Evolutionary conservation across 2,797 vertebrate species (phyloP), one percentile per base, ranked within the genome.

Genomic region (Tympanoctomys barrerae): DNA sequence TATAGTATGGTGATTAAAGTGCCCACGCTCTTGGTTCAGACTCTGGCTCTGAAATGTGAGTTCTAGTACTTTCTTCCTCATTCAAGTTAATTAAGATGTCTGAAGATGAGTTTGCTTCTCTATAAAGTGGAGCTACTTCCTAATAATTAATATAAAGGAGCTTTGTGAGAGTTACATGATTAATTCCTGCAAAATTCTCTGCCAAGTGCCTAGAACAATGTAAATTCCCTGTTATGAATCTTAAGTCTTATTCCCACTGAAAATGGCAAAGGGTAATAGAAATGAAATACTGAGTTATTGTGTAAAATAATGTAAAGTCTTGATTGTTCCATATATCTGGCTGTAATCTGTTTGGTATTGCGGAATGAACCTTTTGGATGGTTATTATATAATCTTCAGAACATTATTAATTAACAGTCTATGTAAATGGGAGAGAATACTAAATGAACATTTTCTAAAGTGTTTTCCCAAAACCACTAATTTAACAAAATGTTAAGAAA

Each of bases 31-130:
- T 59, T 4, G 52, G 75, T 75, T 70, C 86, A 59, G 62, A 33
- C 18, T 92, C 75, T 7, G 22, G 7, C 75, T 93, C 64, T n/a
- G 7, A 88, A 88, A 68, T 62, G 28, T 83, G 70, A 9, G 18
- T 87, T 89, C 22, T 70, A 64, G n/a, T 31, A 22, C 26, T 24
- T 90, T 85, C 9, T 64, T 89, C 8, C 18, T 19, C 85, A 66
- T 94, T 95, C 46, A 49, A 73, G 52, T 71, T 71, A 87, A 90
- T 90, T 84, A 89, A 54, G 54, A 42, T 87, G 64, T 78, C 70
- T 71, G n/a, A 80, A 64, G 70, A 86, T 97, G 79, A 90, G 49
- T 95, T 96, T 89, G 26, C 75, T 89, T 24, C 68, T 95, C 79
- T 90, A 36, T 86, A 93, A 82, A 92, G n/a, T 89, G 77, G 83